Percentiles rank a stretch among this genome's conserved stretches.
These are phyloP conservation scores for Hypocryptadius cinnamomeus DNA, from an alignment of 2,113 vertebrate genomes.

Conservation along the genomic window DNA sequence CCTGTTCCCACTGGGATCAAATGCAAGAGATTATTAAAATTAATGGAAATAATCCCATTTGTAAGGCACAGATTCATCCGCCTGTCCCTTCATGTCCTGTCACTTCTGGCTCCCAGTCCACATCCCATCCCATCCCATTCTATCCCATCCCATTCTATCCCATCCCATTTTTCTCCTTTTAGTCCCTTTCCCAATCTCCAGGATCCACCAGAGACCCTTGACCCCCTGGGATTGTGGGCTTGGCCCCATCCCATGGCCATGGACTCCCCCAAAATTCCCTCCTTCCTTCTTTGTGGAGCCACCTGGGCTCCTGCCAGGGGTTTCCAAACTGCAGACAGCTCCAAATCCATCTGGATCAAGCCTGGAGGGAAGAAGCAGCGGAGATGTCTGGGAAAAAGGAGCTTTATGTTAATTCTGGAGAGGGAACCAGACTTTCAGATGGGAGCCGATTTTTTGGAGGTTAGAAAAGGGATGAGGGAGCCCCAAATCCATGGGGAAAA, in stretches of 20 bases:
- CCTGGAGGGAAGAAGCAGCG: neutral
- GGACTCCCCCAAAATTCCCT: neutral
- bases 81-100: neutral
- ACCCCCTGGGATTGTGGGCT: fast-evolving
- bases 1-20: neutral
- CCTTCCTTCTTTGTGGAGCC: fast-evolving
- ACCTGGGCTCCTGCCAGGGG: neutral
- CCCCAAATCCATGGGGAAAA: neutral
- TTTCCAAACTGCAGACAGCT: slow-evolving; percentile 21
- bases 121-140: too few species aligned
- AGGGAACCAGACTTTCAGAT: neutral
- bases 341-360: neutral
- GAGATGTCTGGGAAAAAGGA: slow-evolving; percentile 22
- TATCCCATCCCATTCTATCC: too few species aligned
- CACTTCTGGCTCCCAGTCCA: neutral
- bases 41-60: neutral
- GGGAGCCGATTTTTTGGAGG: neutral
- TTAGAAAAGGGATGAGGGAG: neutral
- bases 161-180: neutral
- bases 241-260: fast-evolving
- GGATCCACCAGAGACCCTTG: neutral
- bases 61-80: neutral
- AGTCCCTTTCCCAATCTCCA: neutral
- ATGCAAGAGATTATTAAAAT: neutral
- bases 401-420: slow-evolving; percentile 19